phyloP scores from a whole-genome alignment of 2,888 invertebrate species.

The Rosalia funebris region DNA sequence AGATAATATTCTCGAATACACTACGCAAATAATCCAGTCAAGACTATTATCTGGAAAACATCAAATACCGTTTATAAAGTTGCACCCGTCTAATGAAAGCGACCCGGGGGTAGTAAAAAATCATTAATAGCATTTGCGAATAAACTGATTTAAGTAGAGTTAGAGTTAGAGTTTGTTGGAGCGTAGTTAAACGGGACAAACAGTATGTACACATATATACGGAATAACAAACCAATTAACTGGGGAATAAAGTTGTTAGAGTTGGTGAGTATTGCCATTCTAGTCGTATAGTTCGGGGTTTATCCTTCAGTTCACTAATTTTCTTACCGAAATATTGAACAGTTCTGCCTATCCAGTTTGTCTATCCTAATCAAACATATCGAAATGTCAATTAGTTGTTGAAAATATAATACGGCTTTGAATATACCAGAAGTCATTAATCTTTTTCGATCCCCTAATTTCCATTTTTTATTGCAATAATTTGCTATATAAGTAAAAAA shows the following conservation, averaged over 20 bases:
- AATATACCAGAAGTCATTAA: no score
- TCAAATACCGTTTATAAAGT: no score
- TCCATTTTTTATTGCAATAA: no score
- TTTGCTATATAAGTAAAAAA: no score
- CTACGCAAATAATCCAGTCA: no score
- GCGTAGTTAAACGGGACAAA: background rate
- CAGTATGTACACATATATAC: background rate
- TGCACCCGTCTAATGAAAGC: no score
- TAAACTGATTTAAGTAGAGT: background rate
- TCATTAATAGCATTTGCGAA: background rate
- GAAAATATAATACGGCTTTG: no score
- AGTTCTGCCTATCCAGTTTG: background rate
- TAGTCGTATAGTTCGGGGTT: background rate
- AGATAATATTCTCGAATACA: no score
- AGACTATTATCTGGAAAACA: no score
- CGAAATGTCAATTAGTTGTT: no score
- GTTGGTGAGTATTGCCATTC: background rate
- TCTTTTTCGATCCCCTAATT: no score
- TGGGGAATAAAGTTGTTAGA: background rate
- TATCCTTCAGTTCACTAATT: background rate
- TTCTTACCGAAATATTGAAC: background rate
- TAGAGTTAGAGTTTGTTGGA: background rate
- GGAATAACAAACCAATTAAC: background rate
- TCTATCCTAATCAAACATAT: background rate
- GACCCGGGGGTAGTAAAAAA: no score